These are phyloP conservation scores for Xestia c-nigrum DNA, from an alignment of 2,888 invertebrate species.

Conservation along the genomic window DNA sequence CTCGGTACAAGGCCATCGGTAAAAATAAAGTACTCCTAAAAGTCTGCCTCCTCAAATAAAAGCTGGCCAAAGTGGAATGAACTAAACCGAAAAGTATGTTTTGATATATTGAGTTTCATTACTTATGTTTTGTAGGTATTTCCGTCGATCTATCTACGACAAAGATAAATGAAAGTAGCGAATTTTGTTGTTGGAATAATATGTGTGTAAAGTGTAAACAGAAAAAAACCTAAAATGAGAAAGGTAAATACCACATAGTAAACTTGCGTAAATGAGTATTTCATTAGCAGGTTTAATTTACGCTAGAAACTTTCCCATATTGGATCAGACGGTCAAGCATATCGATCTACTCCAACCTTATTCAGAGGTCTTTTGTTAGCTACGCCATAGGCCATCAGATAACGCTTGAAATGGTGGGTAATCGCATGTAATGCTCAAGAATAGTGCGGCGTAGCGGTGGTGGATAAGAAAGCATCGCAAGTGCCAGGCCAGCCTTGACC, in stretches of 20 bases:
- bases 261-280: conserved; percentile 11
- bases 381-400: conserved; percentile 85
- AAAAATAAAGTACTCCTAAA: conserved; percentile 51
- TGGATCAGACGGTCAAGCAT: conserved; percentile 70
- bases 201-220: background rate
- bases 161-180: background rate
- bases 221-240: background rate
- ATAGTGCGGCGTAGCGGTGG: conserved; percentile 72
- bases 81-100: conserved; percentile 28
- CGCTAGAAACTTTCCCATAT: conserved; percentile 63
- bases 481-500: conserved; percentile 81
- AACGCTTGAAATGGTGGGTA: conserved; percentile 81
- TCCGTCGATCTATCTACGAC: background rate
- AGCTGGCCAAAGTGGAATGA: conserved; percentile 42
- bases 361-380: conserved; percentile 83
- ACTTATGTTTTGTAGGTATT: conserved; percentile 1
- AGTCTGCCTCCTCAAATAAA: conserved; percentile 39
- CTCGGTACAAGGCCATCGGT: conserved; percentile 44
- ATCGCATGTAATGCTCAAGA: conserved; percentile 87
- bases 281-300: conserved; percentile 43
- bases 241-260: background rate
- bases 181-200: background rate
- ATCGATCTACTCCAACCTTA: conserved; percentile 82
- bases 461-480: conserved; percentile 76
- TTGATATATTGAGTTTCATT: conserved; percentile 21